Base-by-base conservation (phyloP, 2,888 invertebrate genomes). In the Crepidodera aurea region DNA sequence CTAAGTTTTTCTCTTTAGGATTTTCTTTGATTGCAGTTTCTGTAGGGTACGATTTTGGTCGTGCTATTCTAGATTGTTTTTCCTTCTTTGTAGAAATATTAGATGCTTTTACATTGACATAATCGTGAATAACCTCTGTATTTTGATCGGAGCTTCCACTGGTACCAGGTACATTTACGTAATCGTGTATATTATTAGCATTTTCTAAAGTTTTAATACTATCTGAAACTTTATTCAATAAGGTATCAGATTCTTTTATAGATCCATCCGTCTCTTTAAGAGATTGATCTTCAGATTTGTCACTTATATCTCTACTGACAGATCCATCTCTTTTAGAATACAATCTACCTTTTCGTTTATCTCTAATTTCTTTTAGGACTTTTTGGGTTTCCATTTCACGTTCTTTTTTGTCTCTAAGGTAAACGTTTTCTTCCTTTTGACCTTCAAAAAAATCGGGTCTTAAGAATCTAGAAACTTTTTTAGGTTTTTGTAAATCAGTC, bases 401-500 rank as follows among this genome's bases (percentile, higher is more conserved):
- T 77, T 89, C 84, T 66, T 85, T 86, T 69, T 85, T 84, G 74
- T 87, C 86, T 76, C 86, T 84, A 1, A 86, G 84, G 73, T 87
- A 88, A 16, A 85, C 82, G 73, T 86, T 89, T 71, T 91, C 91
- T 42, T 72, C 86, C 68, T 78, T 77, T 1, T 85, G 83, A 1
- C 88, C 82, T 67, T 92, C 91, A 75, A 88, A 91, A 76, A 92
- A 92, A 78, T 93, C 92, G 0, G 92, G 90, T 25, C 92, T 84
- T 60, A 93, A 80, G 79, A 92, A 92, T 60, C 93, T 83, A 6
- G 90, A 90, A 60, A 90, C 86, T 51, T 88, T 86, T 32, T 68
- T 71, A 40, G 74, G 72, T 67, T 73, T 73, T 60, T 72, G 74
- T 15, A 66, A 48, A 69, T 75, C 76, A 67, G 77, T 73, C 74